Evolutionary conservation across 2,888 invertebrate genomes (phyloP).

Genomic region (Agriopis marginaria): DNA sequence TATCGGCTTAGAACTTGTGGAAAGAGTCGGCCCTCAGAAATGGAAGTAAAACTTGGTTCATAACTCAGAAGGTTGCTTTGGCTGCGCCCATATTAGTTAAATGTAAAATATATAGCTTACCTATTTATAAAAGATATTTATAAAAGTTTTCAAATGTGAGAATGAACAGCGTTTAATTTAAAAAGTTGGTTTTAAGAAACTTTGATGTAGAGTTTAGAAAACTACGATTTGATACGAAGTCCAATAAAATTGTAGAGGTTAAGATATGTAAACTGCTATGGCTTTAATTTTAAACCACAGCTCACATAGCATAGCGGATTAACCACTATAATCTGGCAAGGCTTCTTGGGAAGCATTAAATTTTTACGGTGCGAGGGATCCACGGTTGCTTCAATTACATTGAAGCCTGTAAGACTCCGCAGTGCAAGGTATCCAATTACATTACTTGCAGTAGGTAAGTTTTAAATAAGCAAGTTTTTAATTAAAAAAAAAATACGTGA

Average conservation of each 20-base stretch:
- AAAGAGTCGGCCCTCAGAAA: slow-evolving; percentile 54
- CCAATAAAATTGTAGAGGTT: slow-evolving; percentile 3
- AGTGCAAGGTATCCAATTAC: slow-evolving; percentile 58
- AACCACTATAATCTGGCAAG: slow-evolving; percentile 67
- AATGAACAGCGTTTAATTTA: neutral
- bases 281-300: slow-evolving; percentile 57
- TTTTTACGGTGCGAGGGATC: slow-evolving; percentile 61
- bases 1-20: slow-evolving; percentile 66
- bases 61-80: slow-evolving; percentile 52
- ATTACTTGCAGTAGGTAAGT: slow-evolving; percentile 17
- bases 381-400: slow-evolving; percentile 63
- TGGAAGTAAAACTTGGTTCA: slow-evolving; percentile 56
- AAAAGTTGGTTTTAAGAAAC: too few relatives aligned
- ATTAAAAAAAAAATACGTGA: neutral
- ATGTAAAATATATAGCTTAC: neutral
- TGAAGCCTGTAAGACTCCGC: slow-evolving; percentile 63
- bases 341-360: slow-evolving; percentile 72
- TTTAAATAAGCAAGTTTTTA: too few relatives aligned
- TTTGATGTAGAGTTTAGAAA: too few relatives aligned
- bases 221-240: neutral
- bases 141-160: neutral
- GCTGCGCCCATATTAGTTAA: slow-evolving; percentile 34
- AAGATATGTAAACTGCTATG: slow-evolving; percentile 42
- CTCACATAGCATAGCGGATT: slow-evolving; percentile 52
- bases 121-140: neutral